A percentile compares a stretch with the other conserved stretches of the same genome.
phyloP scores from a whole-genome alignment of 2,888 invertebrate species.

The Lucinisca nassula region DNA sequence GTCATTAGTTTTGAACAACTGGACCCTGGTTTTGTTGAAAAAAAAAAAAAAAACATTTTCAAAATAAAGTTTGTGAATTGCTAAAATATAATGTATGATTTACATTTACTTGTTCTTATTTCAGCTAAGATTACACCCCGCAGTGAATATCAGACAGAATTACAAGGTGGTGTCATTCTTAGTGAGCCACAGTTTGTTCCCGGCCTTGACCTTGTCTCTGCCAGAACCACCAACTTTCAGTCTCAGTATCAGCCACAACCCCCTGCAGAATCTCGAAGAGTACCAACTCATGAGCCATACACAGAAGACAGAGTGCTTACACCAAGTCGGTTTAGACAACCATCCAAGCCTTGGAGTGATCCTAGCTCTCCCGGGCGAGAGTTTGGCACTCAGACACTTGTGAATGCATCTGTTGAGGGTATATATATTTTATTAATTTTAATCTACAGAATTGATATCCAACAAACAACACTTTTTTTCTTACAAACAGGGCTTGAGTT shows the following conservation, averaged over 20 bases:
- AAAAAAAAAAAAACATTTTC: too few species aligned
- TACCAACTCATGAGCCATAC: slow-evolving; percentile 75
- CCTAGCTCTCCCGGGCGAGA: slow-evolving; percentile 78
- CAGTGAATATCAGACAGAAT: slow-evolving; percentile 30
- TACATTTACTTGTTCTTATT: too few species aligned
- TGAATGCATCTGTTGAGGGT: slow-evolving; percentile 2
- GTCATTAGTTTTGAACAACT: too few species aligned
- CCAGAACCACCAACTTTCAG: slow-evolving; percentile 6
- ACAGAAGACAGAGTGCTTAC: slow-evolving; percentile 89
- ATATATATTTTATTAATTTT: neutral
- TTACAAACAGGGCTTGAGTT: too few species aligned
- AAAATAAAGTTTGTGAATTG: too few species aligned
- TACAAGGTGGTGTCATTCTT: slow-evolving; percentile 18
- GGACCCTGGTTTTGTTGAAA: too few species aligned
- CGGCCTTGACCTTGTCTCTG: slow-evolving; percentile 70
- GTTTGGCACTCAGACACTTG: slow-evolving; percentile 84
- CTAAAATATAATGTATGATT: too few species aligned
- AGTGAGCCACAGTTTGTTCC: slow-evolving; percentile 70
- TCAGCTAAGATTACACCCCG: slow-evolving; percentile 78
- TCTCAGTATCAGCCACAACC: neutral
- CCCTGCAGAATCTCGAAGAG: neutral
- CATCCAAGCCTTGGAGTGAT: slow-evolving; percentile 67
- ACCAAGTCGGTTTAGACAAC: slow-evolving; percentile 89
- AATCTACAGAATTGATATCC: neutral
- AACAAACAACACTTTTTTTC: too few species aligned